These are phyloP conservation scores for Cydia splendana DNA, from an alignment of 1,140 invertebrate genomes.

Conservation along the genomic window DNA sequence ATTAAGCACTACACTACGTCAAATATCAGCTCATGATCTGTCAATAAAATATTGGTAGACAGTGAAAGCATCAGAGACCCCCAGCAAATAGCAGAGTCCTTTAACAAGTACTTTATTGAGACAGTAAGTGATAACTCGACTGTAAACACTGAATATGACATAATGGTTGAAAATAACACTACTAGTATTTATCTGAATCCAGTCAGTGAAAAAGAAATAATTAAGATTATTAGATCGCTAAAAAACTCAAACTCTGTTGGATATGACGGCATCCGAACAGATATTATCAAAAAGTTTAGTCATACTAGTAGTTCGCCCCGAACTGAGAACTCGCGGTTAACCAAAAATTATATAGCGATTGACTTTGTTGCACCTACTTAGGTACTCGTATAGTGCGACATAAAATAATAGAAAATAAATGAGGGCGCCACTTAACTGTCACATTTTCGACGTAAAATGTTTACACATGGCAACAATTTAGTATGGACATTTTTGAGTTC, in stretches of 20 bases:
- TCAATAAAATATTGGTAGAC: neutral
- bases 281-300: neutral
- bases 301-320: no score
- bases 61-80: neutral
- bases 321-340: no score
- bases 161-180: no score
- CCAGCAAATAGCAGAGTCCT: neutral
- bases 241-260: slow-evolving; percentile 16
- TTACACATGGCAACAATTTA: no score
- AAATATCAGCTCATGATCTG: neutral
- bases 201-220: neutral
- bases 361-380: no score
- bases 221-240: neutral
- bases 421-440: no score
- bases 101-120: neutral
- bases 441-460: no score
- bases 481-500: no score
- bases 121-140: neutral
- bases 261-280: slow-evolving; percentile 6
- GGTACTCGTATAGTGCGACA: no score
- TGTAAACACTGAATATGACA: no score
- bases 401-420: no score
- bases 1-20: neutral
- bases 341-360: no score
- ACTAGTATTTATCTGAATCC: slow-evolving; percentile 18